Percentiles rank a stretch among this genome's conserved stretches.
Conservation (phyloP, 2,797 vertebrate species). For the Enteromius afrohamiltoni region DNA sequence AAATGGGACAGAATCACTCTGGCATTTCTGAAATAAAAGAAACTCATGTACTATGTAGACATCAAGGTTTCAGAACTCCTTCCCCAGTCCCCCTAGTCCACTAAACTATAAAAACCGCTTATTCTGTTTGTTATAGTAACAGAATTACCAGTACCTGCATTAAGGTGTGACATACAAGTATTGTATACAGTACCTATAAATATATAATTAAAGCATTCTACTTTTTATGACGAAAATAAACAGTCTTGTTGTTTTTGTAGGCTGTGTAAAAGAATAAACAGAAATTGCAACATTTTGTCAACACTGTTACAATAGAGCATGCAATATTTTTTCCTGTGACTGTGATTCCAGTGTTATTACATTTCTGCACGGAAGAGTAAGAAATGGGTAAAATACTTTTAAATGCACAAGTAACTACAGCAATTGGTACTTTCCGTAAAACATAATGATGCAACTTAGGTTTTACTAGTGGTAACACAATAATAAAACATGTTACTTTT, state of each 20-base stretch:
- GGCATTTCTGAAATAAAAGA: slow-evolving; percentile 10
- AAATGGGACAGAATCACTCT: neutral
- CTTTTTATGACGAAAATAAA: neutral
- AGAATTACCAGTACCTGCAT: neutral
- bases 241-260: neutral
- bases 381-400: neutral
- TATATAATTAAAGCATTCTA: neutral
- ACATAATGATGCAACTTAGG: neutral
- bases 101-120: neutral
- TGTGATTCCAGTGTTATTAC: neutral
- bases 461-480: neutral
- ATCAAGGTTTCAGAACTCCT: neutral
- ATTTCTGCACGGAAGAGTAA: neutral
- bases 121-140: neutral
- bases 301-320: neutral
- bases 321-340: neutral
- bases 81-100: neutral
- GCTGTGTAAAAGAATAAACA: neutral
- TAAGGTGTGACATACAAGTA: neutral
- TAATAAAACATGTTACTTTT: neutral
- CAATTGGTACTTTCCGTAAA: neutral
- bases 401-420: neutral
- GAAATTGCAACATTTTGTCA: neutral
- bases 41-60: neutral
- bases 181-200: neutral